A percentile compares a stretch with the other conserved stretches of the same genome.
Evolutionary conservation across 2,113 vertebrate species (phyloP).

Genomic region (Phaethon lepturus): DNA sequence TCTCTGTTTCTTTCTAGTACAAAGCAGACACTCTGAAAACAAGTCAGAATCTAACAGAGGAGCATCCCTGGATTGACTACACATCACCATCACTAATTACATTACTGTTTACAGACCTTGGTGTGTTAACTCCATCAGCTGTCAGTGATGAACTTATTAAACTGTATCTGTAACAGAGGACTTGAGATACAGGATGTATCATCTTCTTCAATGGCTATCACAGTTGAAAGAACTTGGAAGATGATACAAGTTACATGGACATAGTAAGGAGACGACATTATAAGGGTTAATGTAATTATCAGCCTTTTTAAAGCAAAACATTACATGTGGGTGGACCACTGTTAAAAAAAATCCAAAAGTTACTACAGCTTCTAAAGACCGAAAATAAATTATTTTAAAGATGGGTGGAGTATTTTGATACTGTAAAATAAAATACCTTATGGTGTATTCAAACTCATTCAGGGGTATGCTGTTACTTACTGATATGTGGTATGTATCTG

Average conservation of each 20-base stretch:
- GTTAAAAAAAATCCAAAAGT: background rate
- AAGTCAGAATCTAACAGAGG: constrained; percentile 80
- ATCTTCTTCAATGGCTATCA: background rate
- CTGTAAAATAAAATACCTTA: background rate
- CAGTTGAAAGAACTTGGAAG: background rate
- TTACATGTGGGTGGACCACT: background rate
- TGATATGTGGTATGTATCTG: background rate
- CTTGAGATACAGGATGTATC: background rate
- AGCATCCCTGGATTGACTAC: constrained; percentile 95
- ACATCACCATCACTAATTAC: constrained; percentile 95
- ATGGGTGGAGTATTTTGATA: background rate
- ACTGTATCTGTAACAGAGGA: constrained; percentile 86
- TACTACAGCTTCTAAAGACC: background rate
- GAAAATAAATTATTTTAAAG: constrained; percentile 48
- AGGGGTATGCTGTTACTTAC: background rate
- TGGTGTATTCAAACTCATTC: background rate
- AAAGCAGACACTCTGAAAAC: constrained; percentile 91
- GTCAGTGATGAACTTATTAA: constrained; percentile 99
- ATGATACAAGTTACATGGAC: background rate
- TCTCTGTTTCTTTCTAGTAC: constrained; percentile 80
- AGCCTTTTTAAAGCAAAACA: background rate
- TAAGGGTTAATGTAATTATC: background rate
- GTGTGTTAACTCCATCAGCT: constrained; percentile 93
- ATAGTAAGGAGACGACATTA: background rate
- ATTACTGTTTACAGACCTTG: constrained; percentile 93